Base-by-base conservation (phyloP, 2,797 vertebrate species). In the Rousettus madagascariensis region DNA sequence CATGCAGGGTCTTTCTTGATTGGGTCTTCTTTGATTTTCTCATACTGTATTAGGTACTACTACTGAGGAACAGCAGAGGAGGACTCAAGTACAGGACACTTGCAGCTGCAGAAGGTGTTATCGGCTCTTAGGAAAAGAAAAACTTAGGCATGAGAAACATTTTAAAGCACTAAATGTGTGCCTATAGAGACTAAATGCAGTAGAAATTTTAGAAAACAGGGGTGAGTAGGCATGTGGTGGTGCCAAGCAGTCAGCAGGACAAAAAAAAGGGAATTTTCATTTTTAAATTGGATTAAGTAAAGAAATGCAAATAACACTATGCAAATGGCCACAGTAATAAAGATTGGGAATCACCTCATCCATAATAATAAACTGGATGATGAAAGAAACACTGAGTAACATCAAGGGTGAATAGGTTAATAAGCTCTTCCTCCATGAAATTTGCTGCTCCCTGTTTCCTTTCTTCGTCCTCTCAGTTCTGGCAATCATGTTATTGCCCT, bases 281-380 rank as follows among this genome's bases (percentile, higher is more conserved):
- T 4, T 91, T 69, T 71, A 86, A 94, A 80, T 0, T 38, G 3
- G 38, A 86, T 85, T 83, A 83, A 30, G 55, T 15, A 82, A 78
- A 94, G 57, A 93, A 84, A 83, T 26, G 46, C 61, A 89, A 92
- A 83, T 78, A 75, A 74, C 38, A 38, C 43, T 79, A 19, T 13
- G 43, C 33, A 79, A 94, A 95, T 30, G 8, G 20, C 33, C 65
- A 59, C 8, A 12, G 59, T 41, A 91, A 93, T 51, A 13, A 91
- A 61, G 57, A 97, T 68, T 33, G 53, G n/a, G 8, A 43, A 74
- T 59, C 55, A 65, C 38, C 33, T 90, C 61, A 63, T 33, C 53
- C 55, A 83, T 53, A 68, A 74, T 49, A 65, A 69, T 51, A 68
- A 86, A 75, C 28, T 38, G 51, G 59, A 38, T 30, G 36, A 84